Evolutionary conservation across 53 echinoderm and acorn worm species (phyloP).

Genomic region (Apostichopus leukothele): DNA sequence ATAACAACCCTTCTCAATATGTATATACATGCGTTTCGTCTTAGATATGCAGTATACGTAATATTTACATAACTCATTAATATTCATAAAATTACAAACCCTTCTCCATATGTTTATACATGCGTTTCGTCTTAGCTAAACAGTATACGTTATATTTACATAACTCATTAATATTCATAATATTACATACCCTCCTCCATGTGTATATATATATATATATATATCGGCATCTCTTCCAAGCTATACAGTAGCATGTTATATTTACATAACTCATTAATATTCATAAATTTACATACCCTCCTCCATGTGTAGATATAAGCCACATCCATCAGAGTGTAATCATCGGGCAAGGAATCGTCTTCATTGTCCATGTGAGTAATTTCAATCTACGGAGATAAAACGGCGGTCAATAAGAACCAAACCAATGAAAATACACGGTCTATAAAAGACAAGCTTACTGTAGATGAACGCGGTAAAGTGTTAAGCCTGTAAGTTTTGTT

Average conservation of each 20-base stretch:
- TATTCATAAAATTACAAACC: slow-evolving; percentile 45
- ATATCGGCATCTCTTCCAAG: slow-evolving; percentile 10
- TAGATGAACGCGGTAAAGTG: no score
- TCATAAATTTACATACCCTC: slow-evolving; percentile 54
- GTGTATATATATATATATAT: slow-evolving; percentile 83
- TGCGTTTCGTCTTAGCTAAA: slow-evolving; percentile 14
- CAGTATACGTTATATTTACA: no score
- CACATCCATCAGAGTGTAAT: slow-evolving; percentile 92
- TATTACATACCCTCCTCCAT: slow-evolving; percentile 74
- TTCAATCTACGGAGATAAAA: slow-evolving; percentile 63
- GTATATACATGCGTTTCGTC: slow-evolving; percentile 68
- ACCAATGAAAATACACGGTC: no score
- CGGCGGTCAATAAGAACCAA: background rate
- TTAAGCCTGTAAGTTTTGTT: no score
- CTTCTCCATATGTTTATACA: slow-evolving; percentile 91
- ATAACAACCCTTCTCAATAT: slow-evolving; percentile 78
- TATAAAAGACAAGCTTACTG: no score
- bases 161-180: background rate
- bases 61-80: background rate
- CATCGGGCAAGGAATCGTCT: slow-evolving; percentile 77
- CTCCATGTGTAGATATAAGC: slow-evolving; percentile 94
- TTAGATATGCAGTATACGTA: no score
- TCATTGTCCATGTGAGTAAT: slow-evolving; percentile 75
- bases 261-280: background rate
- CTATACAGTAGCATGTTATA: no score